Evolutionary conservation across 2,797 vertebrate genomes (phyloP).

Genomic region (Sus cebifrons): DNA sequence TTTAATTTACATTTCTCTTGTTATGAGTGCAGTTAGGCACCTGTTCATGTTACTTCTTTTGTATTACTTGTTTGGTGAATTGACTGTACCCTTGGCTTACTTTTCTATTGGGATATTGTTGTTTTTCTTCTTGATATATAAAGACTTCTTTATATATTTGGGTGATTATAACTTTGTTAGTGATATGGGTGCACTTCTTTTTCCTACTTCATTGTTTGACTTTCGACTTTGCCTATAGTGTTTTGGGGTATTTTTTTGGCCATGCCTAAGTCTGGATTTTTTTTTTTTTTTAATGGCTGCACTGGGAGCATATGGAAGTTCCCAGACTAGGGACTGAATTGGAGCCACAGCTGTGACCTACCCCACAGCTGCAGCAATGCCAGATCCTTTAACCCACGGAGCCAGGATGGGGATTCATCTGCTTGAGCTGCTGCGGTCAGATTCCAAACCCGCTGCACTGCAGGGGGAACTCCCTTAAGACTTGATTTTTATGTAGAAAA

Average conservation of each 20-base stretch:
- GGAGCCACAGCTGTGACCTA: no score
- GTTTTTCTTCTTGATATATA: slow-evolving; percentile 49
- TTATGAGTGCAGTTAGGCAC: not conserved
- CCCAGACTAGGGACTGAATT: no score
- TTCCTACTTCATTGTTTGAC: not conserved
- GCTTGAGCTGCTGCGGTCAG: no score
- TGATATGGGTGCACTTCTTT: not conserved
- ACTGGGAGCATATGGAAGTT: no score
- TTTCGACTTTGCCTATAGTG: slow-evolving; percentile 39
- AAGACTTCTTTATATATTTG: not conserved
- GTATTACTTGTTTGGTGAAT: not conserved
- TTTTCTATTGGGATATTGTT: not conserved
- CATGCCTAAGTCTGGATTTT: not conserved
- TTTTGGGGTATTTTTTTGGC: not conserved
- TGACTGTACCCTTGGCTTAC: not conserved
- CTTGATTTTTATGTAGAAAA: not conserved
- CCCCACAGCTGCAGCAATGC: no score
- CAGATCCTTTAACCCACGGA: no score
- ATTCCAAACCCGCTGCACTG: no score
- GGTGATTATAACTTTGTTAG: not conserved
- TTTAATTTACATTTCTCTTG: slow-evolving; percentile 27
- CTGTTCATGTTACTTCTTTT: not conserved
- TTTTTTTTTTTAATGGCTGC: no score
- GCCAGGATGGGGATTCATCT: no score
- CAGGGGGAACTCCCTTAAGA: no score